phyloP scores from a whole-genome alignment of 2,113 vertebrate genomes.

The Plotosus lineatus region DNA sequence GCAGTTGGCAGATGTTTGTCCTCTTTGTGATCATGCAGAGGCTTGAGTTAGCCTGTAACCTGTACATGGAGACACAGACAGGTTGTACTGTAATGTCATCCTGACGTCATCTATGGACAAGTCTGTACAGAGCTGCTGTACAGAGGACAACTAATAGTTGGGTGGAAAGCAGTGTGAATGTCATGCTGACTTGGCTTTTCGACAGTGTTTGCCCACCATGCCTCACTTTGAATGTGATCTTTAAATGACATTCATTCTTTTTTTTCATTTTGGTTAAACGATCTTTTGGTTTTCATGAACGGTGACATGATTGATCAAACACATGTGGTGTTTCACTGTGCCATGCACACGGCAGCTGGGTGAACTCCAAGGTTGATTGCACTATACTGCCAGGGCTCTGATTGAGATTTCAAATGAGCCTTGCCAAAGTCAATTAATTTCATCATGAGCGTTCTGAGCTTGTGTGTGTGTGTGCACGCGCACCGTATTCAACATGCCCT shows the following conservation, averaged over 20 bases:
- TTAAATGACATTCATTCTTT: not conserved
- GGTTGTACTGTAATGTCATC: slow-evolving; percentile 3
- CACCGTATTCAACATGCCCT: too few species aligned
- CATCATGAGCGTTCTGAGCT: too few species aligned
- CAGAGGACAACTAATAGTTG: not conserved
- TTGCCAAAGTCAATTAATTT: not conserved
- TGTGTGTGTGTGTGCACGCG: too few species aligned
- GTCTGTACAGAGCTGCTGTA: slow-evolving; percentile 7
- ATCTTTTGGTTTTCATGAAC: not conserved
- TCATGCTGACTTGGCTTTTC: not conserved
- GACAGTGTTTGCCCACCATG: not conserved
- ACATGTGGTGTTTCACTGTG: not conserved
- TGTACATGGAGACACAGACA: not conserved
- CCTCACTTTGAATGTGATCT: not conserved
- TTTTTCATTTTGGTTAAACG: not conserved
- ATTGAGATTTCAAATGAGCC: not conserved
- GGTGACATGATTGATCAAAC: not conserved
- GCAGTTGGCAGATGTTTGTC: slow-evolving; percentile 41
- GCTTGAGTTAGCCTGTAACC: slow-evolving; percentile 33
- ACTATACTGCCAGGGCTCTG: not conserved
- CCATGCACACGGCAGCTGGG: not conserved
- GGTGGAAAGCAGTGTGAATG: not conserved
- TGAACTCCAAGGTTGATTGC: not conserved
- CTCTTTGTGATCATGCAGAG: slow-evolving; percentile 35
- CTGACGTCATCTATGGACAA: slow-evolving; percentile 28